A percentile compares a stretch with the other conserved stretches of the same genome.
These are phyloP conservation scores for Ptychoptera albimana DNA, from an alignment of 2,888 invertebrate genomes.

Conservation along the genomic window DNA sequence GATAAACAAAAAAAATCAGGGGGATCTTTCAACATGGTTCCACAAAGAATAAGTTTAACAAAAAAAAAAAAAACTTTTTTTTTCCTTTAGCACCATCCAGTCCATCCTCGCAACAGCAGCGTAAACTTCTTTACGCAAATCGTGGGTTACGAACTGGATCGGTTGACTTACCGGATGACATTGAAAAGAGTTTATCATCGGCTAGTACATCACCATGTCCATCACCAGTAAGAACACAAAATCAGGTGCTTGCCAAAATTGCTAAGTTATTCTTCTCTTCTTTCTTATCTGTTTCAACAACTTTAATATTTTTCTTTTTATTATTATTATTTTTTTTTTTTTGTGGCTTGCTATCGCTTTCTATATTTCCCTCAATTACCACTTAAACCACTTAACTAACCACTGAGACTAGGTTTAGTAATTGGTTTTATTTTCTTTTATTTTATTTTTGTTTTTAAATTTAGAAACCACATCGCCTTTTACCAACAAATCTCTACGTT, in stretches of 20 bases:
- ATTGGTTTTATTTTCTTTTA: not conserved
- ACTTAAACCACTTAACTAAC: not conserved
- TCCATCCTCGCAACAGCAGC: slow-evolving; percentile 59
- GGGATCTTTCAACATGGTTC: slow-evolving; percentile 1
- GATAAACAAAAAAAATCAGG: not conserved
- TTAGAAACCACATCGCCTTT: slow-evolving; percentile 68
- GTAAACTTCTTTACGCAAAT: slow-evolving; percentile 56
- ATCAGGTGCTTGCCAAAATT: slow-evolving; percentile 19
- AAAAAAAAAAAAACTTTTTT: too few relatives aligned
- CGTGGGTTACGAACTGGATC: slow-evolving; percentile 82
- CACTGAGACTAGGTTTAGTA: not conserved
- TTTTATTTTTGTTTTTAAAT: slow-evolving; percentile 4
- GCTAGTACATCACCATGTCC: slow-evolving; percentile 90
- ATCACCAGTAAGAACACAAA: slow-evolving; percentile 52
- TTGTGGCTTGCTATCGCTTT: slow-evolving; percentile 6
- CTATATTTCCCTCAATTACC: not conserved
- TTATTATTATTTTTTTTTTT: too few relatives aligned
- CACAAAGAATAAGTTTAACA: too few relatives aligned
- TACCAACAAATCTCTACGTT: slow-evolving; percentile 85
- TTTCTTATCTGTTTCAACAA: slow-evolving; percentile 11
- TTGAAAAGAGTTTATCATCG: slow-evolving; percentile 78
- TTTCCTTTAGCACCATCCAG: slow-evolving; percentile 68
- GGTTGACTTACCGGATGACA: slow-evolving; percentile 82
- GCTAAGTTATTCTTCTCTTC: not conserved
- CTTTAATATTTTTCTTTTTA: too few relatives aligned